A percentile compares a stretch with the other conserved stretches of the same genome.
Evolutionary conservation across 92 coral and sea anemone species (phyloP).

Genomic region (Paragorgia papillata): DNA sequence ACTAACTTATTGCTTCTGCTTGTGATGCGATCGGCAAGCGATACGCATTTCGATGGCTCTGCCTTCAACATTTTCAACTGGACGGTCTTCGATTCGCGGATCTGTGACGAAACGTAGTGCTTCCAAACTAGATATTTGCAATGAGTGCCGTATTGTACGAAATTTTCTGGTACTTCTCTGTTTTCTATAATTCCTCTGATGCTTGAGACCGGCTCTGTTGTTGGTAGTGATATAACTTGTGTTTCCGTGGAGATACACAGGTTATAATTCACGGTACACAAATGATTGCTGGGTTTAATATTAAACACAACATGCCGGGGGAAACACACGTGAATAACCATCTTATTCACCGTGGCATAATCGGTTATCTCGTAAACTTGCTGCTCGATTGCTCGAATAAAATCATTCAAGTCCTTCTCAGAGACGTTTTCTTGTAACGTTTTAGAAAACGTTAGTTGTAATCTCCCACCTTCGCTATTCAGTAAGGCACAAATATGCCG

Average conservation of each 20-base stretch:
- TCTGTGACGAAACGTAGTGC: neutral
- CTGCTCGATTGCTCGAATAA: neutral
- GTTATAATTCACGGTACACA: neutral
- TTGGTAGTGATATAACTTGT: neutral
- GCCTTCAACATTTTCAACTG: neutral
- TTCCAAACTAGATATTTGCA: neutral
- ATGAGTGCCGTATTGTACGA: neutral
- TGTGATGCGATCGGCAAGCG: conserved; percentile 59
- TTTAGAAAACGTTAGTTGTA: neutral
- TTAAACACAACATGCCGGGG: neutral
- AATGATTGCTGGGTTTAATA: neutral
- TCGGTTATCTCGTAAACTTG: neutral
- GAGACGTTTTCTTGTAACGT: neutral
- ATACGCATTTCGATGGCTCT: neutral
- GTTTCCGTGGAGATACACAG: neutral
- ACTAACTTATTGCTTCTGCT: conserved; percentile 43
- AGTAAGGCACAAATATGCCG: neutral
- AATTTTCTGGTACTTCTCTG: neutral
- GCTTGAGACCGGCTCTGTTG: neutral
- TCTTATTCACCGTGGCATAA: neutral
- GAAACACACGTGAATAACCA: neutral
- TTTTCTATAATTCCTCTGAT: neutral
- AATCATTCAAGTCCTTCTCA: neutral
- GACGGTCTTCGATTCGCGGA: neutral
- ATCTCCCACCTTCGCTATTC: neutral